Evolutionary conservation across 2,888 invertebrate species (phyloP).

Genomic region (Ceramica pisi): DNA sequence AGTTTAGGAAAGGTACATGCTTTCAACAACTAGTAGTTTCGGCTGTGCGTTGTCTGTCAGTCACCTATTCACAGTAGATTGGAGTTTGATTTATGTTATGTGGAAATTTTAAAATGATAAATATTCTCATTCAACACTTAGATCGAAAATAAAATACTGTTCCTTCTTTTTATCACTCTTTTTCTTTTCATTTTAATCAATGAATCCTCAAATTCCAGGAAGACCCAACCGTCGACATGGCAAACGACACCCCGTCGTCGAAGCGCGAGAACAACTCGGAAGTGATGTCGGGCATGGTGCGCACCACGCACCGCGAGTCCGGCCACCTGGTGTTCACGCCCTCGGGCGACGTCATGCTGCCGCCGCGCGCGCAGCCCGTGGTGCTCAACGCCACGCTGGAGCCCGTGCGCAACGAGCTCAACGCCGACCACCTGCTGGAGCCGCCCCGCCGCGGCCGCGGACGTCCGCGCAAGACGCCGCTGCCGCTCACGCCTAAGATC

Average conservation of each 20-base stretch:
- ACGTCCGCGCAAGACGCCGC: slow-evolving; percentile 89
- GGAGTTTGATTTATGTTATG: no score
- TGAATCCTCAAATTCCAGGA: slow-evolving; percentile 74
- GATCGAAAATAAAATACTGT: no score
- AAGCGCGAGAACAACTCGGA: slow-evolving; percentile 85
- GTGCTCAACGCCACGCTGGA: slow-evolving; percentile 76
- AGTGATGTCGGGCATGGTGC: slow-evolving; percentile 89
- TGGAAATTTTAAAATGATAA: no score
- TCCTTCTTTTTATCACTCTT: no score
- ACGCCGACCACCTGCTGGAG: slow-evolving; percentile 73
- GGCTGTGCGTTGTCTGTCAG: no score
- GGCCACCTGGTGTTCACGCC: slow-evolving; percentile 87
- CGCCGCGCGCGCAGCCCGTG: slow-evolving; percentile 76
- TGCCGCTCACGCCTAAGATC: slow-evolving; percentile 86
- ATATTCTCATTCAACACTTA: no score
- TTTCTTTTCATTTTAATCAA: background rate
- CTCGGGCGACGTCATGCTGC: slow-evolving; percentile 88
- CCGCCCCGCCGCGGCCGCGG: slow-evolving; percentile 87
- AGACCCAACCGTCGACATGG: slow-evolving; percentile 88
- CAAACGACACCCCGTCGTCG: slow-evolving; percentile 71
- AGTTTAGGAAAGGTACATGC: no score
- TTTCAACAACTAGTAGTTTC: no score
- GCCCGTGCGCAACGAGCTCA: slow-evolving; percentile 73
- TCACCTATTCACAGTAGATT: no score
- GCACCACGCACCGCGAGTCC: slow-evolving; percentile 88